phyloP scores from a whole-genome alignment of 2,797 vertebrate genomes.

The Callimico goeldii region DNA sequence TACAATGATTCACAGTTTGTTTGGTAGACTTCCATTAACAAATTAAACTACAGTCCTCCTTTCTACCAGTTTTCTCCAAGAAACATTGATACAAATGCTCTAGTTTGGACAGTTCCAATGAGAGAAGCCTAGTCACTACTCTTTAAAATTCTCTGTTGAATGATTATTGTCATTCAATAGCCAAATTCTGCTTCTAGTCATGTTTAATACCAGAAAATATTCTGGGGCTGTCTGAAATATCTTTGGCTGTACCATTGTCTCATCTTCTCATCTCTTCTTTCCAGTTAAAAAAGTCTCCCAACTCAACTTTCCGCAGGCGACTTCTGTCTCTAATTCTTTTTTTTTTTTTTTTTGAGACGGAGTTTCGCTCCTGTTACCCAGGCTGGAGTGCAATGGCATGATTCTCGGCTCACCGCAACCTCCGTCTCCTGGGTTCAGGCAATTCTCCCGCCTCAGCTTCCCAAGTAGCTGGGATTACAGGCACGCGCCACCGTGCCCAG shows the following conservation, averaged over 20 bases:
- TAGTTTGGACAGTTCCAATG: not conserved
- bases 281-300: not conserved
- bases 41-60: not conserved
- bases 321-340: no score
- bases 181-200: not conserved
- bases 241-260: not conserved
- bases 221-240: not conserved
- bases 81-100: slow-evolving; percentile 27
- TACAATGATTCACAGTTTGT: not conserved
- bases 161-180: not conserved
- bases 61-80: slow-evolving; percentile 39
- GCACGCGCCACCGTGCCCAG: no score
- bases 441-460: no score
- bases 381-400: no score
- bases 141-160: slow-evolving; percentile 15
- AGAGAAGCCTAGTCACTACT: not conserved
- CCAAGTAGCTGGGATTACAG: no score
- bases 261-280: not conserved
- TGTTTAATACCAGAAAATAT: not conserved
- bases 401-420: no score
- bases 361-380: no score
- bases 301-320: not conserved
- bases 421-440: no score
- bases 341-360: no score
- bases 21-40: slow-evolving; percentile 49